Evolutionary conservation across 2,888 invertebrate genomes (phyloP), one percentile per base, ranked within the genome.

Genomic region (Arge pagana): DNA sequence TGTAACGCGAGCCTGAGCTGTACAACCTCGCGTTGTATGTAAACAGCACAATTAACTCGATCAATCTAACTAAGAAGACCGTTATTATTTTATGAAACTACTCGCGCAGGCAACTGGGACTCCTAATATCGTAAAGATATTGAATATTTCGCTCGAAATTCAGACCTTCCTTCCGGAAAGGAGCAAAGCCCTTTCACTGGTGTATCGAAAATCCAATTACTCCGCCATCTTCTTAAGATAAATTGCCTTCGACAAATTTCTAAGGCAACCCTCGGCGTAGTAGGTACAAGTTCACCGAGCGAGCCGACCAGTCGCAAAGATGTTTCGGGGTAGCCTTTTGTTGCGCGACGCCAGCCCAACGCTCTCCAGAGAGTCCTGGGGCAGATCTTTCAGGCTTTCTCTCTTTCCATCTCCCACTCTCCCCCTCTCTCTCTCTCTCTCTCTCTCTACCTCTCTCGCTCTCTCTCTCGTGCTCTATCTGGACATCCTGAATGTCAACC

Each of bases 231-330:
- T 63, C 67, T 66, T 64, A 64, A 69, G 71, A 72, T 71, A 73
- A 72, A 72, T 70, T 72, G 68, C 62, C 69, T 67, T 66, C 64
- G 62, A 62, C 60, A 60, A 59, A 68, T 73, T 73, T 71, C 65
- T 66, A 71, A 71, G 66, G 71, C 67, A 63, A 62, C 62, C 67
- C 37, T 21, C 28, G 33, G 23, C 11, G 10, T 61, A 15, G 33
- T 42, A 19, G n/a, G n/a, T n/a, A n/a, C n/a, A n/a, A n/a, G n/a
- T n/a, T n/a, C n/a, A n/a, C n/a, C n/a, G n/a, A n/a, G 24, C 24
- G 40, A n/a, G 6, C 13, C 21, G 13, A 4, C 4, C n/a, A 26
- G 16, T 39, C 31, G 13, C 26, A 26, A 7, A 26, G 24, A 40
- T 26, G 26, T 23, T 40, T 40, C 18, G 1, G 24, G 40, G 23